Conservation (phyloP, 2,888 invertebrate species). For the Ormyrus thymus region DNA sequence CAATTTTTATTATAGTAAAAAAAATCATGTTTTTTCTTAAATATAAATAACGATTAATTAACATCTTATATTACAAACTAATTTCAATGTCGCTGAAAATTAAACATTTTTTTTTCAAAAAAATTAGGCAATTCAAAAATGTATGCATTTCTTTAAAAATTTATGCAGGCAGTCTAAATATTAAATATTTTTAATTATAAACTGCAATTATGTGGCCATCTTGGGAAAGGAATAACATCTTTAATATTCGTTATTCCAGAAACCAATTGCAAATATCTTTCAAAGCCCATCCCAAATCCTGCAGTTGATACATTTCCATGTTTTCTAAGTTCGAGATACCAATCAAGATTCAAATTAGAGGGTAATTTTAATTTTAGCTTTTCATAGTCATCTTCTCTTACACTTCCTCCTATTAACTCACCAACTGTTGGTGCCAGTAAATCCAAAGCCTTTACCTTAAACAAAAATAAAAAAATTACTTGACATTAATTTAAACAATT, state of each 20-base stretch:
- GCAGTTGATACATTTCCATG: constrained; percentile 93
- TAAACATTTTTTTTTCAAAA: no score
- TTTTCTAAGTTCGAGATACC: constrained; percentile 94
- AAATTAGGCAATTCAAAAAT: no score
- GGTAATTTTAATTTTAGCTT: constrained; percentile 81
- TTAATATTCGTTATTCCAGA: constrained; percentile 91
- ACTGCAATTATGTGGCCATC: constrained; percentile 92
- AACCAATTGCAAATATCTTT: constrained; percentile 89
- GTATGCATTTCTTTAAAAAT: no score
- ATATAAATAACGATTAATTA: no score
- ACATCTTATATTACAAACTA: no score
- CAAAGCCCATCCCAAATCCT: constrained; percentile 97
- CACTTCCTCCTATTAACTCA: constrained; percentile 95
- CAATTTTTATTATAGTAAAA: no score
- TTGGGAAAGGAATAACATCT: constrained; percentile 95
- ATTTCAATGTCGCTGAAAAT: no score
- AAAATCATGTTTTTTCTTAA: no score
- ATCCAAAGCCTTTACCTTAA: constrained; percentile 82
- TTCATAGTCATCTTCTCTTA: constrained; percentile 88
- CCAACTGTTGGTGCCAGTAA: constrained; percentile 92
- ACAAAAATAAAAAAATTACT: constrained; percentile 36
- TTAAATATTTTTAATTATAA: constrained; percentile 62
- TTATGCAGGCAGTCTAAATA: background rate
- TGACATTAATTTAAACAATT: background rate
- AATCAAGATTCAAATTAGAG: constrained; percentile 78